These are phyloP conservation scores for Thaumatotibia leucotreta DNA, from an alignment of 1,140 invertebrate genomes.

Conservation along the genomic window DNA sequence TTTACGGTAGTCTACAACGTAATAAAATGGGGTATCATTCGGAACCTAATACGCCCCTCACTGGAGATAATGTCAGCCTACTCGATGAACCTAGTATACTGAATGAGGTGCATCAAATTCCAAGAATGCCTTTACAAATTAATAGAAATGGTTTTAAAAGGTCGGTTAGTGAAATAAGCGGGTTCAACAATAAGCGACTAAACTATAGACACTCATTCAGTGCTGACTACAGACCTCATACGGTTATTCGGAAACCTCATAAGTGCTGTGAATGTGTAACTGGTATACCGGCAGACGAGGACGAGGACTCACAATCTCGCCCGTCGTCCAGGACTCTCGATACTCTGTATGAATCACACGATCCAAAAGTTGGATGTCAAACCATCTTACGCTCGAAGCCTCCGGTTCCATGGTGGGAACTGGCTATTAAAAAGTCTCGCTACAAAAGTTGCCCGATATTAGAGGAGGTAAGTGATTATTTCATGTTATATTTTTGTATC, in stretches of 20 bases:
- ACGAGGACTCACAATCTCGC: constrained; percentile 26
- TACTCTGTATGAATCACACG: constrained; percentile 73
- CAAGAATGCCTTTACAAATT: constrained; percentile 60
- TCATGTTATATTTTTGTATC: constrained; percentile 18
- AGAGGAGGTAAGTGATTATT: constrained; percentile 76
- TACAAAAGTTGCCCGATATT: constrained; percentile 84
- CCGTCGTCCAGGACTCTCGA: constrained; percentile 60
- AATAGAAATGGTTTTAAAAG: constrained; percentile 66
- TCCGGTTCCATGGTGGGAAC: constrained; percentile 89
- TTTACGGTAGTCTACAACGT: constrained; percentile 66
- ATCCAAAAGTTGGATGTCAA: constrained; percentile 80
- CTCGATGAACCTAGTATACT: constrained; percentile 45
- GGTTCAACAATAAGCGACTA: constrained; percentile 61
- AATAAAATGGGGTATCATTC: constrained; percentile 71
- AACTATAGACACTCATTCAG: constrained; percentile 74
- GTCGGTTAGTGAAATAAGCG: constrained; percentile 69
- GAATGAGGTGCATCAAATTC: constrained; percentile 62
- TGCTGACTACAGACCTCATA: constrained; percentile 59
- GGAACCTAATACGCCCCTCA: constrained; percentile 70
- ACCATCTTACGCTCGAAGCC: constrained; percentile 79
- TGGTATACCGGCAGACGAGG: constrained; percentile 57
- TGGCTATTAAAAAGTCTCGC: constrained; percentile 85
- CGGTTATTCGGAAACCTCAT: constrained; percentile 55
- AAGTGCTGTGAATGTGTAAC: constrained; percentile 75
- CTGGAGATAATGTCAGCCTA: constrained; percentile 43